A percentile compares a stretch with the other conserved stretches of the same genome.
These are phyloP conservation scores for Cynopterus brachyotis DNA, from an alignment of 2,113 vertebrate genomes.

Conservation along the genomic window DNA sequence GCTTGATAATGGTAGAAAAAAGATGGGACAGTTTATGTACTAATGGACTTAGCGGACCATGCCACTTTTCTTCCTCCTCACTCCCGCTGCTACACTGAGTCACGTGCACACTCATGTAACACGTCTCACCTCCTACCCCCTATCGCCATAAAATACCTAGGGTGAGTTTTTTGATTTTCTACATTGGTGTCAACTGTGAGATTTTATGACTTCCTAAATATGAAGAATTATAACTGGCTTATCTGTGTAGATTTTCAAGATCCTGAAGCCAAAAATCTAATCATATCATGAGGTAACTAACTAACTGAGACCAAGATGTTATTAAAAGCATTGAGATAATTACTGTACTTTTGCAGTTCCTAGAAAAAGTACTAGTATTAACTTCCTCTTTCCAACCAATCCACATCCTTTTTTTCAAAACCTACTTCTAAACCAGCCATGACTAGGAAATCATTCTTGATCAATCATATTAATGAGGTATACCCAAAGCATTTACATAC, in stretches of 20 bases:
- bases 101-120: not conserved
- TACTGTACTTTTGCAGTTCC: not conserved
- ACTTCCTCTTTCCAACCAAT: not conserved
- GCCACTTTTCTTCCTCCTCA: not conserved
- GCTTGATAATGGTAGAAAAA: not conserved
- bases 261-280: not conserved
- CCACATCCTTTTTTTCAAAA: not conserved
- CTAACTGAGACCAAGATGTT: not conserved
- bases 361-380: not conserved
- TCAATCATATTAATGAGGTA: not conserved
- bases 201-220: not conserved
- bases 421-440: not conserved
- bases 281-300: not conserved
- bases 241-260: not conserved
- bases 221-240: not conserved
- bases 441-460: conserved; percentile 2
- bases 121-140: not conserved
- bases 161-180: not conserved
- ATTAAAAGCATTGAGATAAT: not conserved
- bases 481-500: not conserved
- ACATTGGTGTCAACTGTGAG: not conserved
- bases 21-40: not conserved
- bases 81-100: not conserved
- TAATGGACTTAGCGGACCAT: not conserved
- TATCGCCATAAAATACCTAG: not conserved